Conservation (phyloP, 2,888 invertebrate species). For the Eledona agricola region DNA sequence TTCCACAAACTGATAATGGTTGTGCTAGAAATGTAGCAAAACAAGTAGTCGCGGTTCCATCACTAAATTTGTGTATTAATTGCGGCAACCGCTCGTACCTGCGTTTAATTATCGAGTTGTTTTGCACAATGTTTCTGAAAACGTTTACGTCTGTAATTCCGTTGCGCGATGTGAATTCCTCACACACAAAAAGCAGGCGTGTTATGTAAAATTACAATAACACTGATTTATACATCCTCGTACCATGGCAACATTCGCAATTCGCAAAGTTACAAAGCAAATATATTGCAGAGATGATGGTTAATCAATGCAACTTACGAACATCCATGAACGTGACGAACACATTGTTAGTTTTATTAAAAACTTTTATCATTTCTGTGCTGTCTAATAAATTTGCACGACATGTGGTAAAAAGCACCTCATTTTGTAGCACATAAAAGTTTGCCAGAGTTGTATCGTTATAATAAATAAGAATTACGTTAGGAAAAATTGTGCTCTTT, state of each 20-base stretch:
- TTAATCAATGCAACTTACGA: constrained; percentile 12
- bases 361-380: too few relatives aligned
- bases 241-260: constrained; percentile 1
- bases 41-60: too few relatives aligned
- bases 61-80: too few relatives aligned
- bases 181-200: not conserved
- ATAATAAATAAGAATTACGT: constrained; percentile 5
- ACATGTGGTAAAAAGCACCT: not conserved
- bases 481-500: constrained; percentile 1
- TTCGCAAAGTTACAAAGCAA: constrained; percentile 5
- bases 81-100: too few relatives aligned
- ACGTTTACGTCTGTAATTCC: too few relatives aligned
- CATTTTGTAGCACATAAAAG: not conserved
- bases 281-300: constrained; percentile 12
- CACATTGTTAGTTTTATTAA: too few relatives aligned
- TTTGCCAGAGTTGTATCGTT: not conserved
- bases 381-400: too few relatives aligned
- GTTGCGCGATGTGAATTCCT: not conserved
- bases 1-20: too few relatives aligned
- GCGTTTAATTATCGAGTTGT: too few relatives aligned
- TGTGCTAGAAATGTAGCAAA: too few relatives aligned
- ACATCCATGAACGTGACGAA: not conserved
- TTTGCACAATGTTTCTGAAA: too few relatives aligned
- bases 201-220: constrained; percentile 7
- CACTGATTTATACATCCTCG: constrained; percentile 5